A percentile compares a stretch with the other conserved stretches of the same genome.
These are phyloP conservation scores for Siniperca chuatsi DNA, from an alignment of 2,113 vertebrate genomes.

Conservation along the genomic window DNA sequence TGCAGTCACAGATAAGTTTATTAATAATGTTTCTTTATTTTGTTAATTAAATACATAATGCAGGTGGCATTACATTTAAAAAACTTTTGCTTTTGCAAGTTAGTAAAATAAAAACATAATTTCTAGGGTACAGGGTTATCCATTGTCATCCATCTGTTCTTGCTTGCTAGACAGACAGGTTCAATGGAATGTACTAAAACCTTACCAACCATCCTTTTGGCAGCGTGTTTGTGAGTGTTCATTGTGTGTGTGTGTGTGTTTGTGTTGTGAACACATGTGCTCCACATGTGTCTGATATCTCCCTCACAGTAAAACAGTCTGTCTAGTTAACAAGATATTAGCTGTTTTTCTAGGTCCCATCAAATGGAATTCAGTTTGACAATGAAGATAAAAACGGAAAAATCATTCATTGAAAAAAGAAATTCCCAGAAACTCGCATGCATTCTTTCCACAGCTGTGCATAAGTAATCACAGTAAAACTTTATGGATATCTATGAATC, in stretches of 20 bases:
- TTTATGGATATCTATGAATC: constrained; percentile 39
- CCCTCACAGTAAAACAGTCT: constrained; percentile 23
- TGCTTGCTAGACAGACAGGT: neutral
- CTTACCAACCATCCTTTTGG: constrained; percentile 4
- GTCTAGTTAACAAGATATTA: constrained; percentile 41
- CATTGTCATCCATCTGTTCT: neutral
- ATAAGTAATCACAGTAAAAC: constrained; percentile 17
- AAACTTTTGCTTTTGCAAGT: neutral
- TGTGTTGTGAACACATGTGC: constrained; percentile 44
- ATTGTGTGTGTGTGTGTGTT: constrained; percentile 15
- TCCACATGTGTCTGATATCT: constrained; percentile 48
- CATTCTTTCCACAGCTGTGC: constrained; percentile 46
- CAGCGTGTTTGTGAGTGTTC: constrained; percentile 11
- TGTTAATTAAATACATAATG: too few relatives aligned
- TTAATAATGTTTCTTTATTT: neutral
- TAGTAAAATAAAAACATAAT: neutral
- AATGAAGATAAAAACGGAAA: constrained; percentile 42
- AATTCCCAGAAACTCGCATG: constrained; percentile 32
- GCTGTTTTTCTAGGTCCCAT: constrained; percentile 56
- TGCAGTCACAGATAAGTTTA: neutral
- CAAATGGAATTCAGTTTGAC: constrained; percentile 50
- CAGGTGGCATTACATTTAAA: too few relatives aligned
- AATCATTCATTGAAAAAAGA: constrained; percentile 18
- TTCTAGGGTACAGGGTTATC: neutral
- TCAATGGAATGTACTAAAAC: constrained; percentile 18